A percentile compares a stretch with the other conserved stretches of the same genome.
phyloP scores from a whole-genome alignment of 2,113 vertebrate genomes.

The Arothron firmamentum region DNA sequence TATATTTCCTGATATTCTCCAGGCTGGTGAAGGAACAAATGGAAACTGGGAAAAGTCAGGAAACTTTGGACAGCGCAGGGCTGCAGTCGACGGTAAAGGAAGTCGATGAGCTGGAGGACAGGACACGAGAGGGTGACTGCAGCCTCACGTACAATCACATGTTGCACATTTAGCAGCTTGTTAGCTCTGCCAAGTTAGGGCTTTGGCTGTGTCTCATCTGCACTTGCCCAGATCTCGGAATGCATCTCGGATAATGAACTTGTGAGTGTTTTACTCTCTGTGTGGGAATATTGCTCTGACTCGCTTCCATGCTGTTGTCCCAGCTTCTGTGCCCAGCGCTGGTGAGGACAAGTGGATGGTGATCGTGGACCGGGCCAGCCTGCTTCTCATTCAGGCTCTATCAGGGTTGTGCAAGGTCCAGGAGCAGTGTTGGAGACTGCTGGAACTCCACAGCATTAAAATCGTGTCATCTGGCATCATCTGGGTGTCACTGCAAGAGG shows the following conservation, averaged over 20 bases:
- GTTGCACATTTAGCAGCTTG: not conserved
- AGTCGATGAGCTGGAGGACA: constrained; percentile 32
- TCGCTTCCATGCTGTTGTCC: not conserved
- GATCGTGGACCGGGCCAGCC: constrained; percentile 65
- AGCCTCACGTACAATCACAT: not conserved
- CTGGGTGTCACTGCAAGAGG: constrained; percentile 77
- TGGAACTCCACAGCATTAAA: constrained; percentile 78
- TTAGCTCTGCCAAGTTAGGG: not conserved
- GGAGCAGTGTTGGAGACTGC: constrained; percentile 68
- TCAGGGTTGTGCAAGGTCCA: constrained; percentile 57
- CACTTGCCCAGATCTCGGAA: not conserved
- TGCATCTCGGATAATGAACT: not conserved
- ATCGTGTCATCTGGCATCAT: constrained; percentile 68
- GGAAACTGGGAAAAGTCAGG: constrained; percentile 46
- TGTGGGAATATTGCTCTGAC: not conserved
- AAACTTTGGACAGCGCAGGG: constrained; percentile 43
- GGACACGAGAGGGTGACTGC: constrained; percentile 50
- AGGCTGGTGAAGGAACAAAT: constrained; percentile 60
- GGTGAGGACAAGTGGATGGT: constrained; percentile 59
- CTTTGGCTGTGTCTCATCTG: not conserved
- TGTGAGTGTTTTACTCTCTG: not conserved
- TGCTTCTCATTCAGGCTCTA: constrained; percentile 67
- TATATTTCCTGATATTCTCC: not conserved
- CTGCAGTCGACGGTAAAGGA: constrained; percentile 49
- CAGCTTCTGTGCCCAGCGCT: constrained; percentile 42